phyloP scores from a whole-genome alignment of 30 jellyfish, hydroid and myxozoan species.

The Aurelia sp. region DNA sequence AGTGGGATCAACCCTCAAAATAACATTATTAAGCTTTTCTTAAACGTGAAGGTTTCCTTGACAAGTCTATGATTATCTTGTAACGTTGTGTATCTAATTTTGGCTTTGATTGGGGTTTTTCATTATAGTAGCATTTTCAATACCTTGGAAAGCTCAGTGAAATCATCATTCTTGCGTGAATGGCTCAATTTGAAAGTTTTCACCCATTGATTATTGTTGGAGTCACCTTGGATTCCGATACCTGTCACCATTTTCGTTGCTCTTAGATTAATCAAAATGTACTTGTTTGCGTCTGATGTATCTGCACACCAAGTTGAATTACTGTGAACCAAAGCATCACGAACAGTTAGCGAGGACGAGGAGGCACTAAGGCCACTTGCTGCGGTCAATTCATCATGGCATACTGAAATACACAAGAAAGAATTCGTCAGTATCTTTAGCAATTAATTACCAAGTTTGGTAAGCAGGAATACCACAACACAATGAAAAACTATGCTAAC shows the following conservation, averaged over 20 bases:
- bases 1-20: too few relatives aligned
- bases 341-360: constrained; percentile 9
- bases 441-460: too few relatives aligned
- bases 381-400: constrained; percentile 50
- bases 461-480: too few relatives aligned
- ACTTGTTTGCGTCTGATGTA: constrained; percentile 22
- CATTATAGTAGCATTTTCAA: neutral
- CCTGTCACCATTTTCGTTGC: constrained; percentile 44
- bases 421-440: too few relatives aligned
- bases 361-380: constrained; percentile 21
- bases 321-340: constrained; percentile 12
- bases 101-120: too few relatives aligned
- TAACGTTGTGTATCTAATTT: too few relatives aligned
- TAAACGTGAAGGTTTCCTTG: too few relatives aligned
- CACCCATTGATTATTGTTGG: constrained; percentile 54
- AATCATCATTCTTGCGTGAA: neutral
- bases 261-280: constrained; percentile 18
- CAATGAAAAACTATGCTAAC: too few relatives aligned
- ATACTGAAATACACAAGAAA: neutral
- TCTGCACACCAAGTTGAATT: constrained; percentile 53
- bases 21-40: too few relatives aligned
- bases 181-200: constrained; percentile 24
- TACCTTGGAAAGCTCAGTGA: constrained; percentile 25
- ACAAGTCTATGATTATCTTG: too few relatives aligned
- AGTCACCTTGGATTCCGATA: constrained; percentile 65